Conservation (phyloP, 2,888 invertebrate species). For the Noctua comes region DNA sequence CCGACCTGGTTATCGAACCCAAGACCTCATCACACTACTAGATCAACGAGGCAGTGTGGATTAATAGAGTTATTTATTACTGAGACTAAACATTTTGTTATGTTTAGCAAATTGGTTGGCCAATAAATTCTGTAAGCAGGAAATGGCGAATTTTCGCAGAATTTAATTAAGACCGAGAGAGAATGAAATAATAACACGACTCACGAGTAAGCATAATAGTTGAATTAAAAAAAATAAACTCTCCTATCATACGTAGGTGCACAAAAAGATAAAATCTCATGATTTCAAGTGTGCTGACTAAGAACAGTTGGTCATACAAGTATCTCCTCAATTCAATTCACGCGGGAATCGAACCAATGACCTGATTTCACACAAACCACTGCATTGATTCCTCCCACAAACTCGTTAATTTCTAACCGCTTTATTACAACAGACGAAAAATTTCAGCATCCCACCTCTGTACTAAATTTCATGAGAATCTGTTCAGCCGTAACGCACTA, state of each 20-base stretch:
- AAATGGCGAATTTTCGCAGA: constrained; percentile 6
- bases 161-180: not conserved
- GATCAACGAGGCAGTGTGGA: not conserved
- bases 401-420: constrained; percentile 9
- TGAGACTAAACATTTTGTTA: constrained; percentile 17
- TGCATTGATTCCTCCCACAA: not conserved
- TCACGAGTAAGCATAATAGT: not conserved
- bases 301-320: not conserved
- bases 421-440: constrained; percentile 21
- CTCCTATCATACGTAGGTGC: not conserved
- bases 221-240: not conserved
- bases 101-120: constrained; percentile 11
- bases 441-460: constrained; percentile 31
- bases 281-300: not conserved
- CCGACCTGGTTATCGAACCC: not conserved
- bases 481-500: constrained; percentile 47
- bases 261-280: not conserved
- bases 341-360: not conserved
- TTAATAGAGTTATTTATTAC: constrained; percentile 34
- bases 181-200: not conserved
- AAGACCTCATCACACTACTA: not conserved
- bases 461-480: constrained; percentile 39
- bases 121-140: constrained; percentile 1
- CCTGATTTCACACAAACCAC: not conserved
- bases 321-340: not conserved